Percentiles rank a stretch among this genome's conserved stretches.
Evolutionary conservation across 2,888 invertebrate species (phyloP).

Genomic region (Lepeophtheirus nordmannii): DNA sequence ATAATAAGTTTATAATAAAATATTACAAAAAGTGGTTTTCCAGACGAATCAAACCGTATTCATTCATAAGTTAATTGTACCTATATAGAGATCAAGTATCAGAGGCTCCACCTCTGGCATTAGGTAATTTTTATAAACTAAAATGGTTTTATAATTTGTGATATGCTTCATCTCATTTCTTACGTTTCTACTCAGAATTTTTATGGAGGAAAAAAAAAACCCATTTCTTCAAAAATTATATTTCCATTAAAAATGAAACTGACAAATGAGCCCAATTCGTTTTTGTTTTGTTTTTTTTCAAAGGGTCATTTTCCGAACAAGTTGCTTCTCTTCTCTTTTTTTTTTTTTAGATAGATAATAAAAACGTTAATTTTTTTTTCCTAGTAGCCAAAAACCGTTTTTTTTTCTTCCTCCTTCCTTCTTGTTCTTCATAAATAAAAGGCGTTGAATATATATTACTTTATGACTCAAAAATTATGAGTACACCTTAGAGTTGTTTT

Average conservation of each 20-base stretch:
- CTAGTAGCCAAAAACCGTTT: slow-evolving; percentile 7
- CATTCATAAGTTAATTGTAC: too few relatives aligned
- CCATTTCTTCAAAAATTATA: neutral
- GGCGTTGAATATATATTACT: neutral
- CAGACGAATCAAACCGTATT: too few relatives aligned
- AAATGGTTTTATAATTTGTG: too few relatives aligned
- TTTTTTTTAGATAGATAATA: neutral
- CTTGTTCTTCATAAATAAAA: neutral
- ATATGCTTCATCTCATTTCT: too few relatives aligned
- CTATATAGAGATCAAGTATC: too few relatives aligned
- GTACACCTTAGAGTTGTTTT: neutral
- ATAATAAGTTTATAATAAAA: too few relatives aligned
- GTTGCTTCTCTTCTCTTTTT: neutral
- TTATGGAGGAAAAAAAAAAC: neutral
- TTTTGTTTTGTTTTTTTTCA: neutral
- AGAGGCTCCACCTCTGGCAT: too few relatives aligned
- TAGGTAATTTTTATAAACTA: too few relatives aligned
- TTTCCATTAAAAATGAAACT: neutral
- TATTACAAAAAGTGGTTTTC: too few relatives aligned
- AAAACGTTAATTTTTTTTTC: slow-evolving; percentile 3
- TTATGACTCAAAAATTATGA: neutral
- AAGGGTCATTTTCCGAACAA: neutral
- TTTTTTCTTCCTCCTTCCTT: neutral
- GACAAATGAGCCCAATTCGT: neutral
- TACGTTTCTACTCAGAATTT: too few relatives aligned